Base-by-base conservation (phyloP, 2,797 vertebrate species). In the Sarcophilus harrisii region DNA sequence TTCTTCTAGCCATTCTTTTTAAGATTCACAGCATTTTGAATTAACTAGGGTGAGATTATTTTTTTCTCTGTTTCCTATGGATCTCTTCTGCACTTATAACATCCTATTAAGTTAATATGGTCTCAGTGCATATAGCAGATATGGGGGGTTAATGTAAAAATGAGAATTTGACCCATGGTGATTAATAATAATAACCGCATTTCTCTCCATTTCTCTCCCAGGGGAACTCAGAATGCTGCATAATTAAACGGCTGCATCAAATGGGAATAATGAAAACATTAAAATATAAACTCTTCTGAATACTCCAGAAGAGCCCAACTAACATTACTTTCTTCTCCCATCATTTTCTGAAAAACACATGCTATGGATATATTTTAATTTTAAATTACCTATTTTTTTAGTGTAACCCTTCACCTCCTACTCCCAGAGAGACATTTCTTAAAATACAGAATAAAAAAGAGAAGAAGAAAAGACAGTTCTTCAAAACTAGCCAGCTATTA, bases 171-270 rank as follows among this genome's bases (percentile, higher is more conserved):
- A 90, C 32, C 12, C n/a, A 59, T 94, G 93, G 89, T 92, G 57
- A 92, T 92, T 81, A 93, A 93, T 49, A 92, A 90, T 73, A 94
- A 30, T 94, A 94, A 91, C 28, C 3, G 58, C 29, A 45, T 92
- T 90, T 96, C 11, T 94, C 2, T 66, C 30, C 58, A 3, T n/a
- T 57, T 52, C 5, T 3, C 38, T 29, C 4, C 18, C 55, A 10
- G 5, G 57, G 10, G 1, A 90, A 5, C 18, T 95, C 52, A 92
- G 18, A 96, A 94, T 93, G 55, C 4, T 91, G 18, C 9, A 60
- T 91, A 90, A 91, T 94, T 95, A 94, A 96, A 93, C 90, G 90
- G 13, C 62, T 55, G 73, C 93, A 93, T 91, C 14, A 93, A 95
- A 96, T 55, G 1, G 92, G 29, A 66, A 73, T 16, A 93, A 62